Percentiles rank a stretch among this genome's conserved stretches.
phyloP scores from a whole-genome alignment of 2,888 invertebrate species.

The Eristalis intricaria region DNA sequence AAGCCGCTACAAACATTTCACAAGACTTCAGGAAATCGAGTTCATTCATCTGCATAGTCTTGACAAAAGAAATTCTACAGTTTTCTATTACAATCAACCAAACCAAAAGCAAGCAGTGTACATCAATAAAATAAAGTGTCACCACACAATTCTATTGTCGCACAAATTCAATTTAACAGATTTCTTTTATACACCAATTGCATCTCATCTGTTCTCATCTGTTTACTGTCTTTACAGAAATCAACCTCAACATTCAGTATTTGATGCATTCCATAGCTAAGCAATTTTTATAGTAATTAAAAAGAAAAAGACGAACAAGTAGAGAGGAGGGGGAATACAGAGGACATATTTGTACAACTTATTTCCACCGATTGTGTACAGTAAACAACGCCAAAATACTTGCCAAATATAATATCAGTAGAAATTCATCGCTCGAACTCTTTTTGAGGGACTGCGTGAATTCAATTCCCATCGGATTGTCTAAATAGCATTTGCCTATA shows the following conservation, averaged over 20 bases:
- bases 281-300: slow-evolving; percentile 49
- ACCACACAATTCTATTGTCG: slow-evolving; percentile 62
- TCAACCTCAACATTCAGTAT: slow-evolving; percentile 66
- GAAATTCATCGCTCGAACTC: slow-evolving; percentile 51
- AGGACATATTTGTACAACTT: slow-evolving; percentile 9
- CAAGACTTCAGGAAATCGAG: neutral
- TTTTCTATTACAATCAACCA: neutral
- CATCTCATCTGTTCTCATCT: neutral
- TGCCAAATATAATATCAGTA: slow-evolving; percentile 55
- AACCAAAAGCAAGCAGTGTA: neutral
- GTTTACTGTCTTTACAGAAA: slow-evolving; percentile 40
- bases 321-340: neutral
- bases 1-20: neutral
- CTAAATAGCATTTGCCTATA: slow-evolving; percentile 55
- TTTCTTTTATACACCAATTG: slow-evolving; percentile 35
- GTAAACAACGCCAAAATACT: slow-evolving; percentile 64
- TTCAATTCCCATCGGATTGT: slow-evolving; percentile 32
- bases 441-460: slow-evolving; percentile 55
- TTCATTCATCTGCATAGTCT: neutral
- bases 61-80: neutral
- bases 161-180: slow-evolving; percentile 39
- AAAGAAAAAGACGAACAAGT: slow-evolving; percentile 4
- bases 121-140: slow-evolving; percentile 47
- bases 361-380: slow-evolving; percentile 39
- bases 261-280: slow-evolving; percentile 67